These are phyloP conservation scores for Triplophysa bombifrons DNA, from an alignment of 2,797 vertebrate genomes.

Conservation along the genomic window DNA sequence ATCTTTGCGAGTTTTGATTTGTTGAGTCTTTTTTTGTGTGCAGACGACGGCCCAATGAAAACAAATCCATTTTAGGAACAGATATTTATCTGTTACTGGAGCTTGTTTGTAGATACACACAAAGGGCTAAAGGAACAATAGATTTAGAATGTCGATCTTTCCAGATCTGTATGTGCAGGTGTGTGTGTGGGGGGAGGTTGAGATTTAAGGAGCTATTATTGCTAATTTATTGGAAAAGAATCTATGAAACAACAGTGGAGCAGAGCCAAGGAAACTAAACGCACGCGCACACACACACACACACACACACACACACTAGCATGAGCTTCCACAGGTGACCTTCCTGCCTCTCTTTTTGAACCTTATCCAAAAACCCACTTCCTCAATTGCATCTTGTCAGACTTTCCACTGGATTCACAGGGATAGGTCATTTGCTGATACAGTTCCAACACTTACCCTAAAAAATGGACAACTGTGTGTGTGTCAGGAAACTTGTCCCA, in stretches of 20 bases:
- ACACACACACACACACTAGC: background rate
- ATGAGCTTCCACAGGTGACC: slow-evolving; percentile 39
- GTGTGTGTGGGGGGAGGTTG: too few relatives aligned
- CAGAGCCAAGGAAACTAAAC: slow-evolving; percentile 52
- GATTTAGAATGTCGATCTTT: too few relatives aligned
- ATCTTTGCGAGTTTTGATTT: too few relatives aligned
- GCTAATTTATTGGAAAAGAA: slow-evolving; percentile 41
- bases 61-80: too few relatives aligned
- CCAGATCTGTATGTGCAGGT: too few relatives aligned
- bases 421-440: background rate
- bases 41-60: too few relatives aligned
- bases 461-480: slow-evolving; percentile 23
- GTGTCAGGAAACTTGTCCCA: slow-evolving; percentile 22
- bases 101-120: too few relatives aligned
- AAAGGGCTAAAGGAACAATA: too few relatives aligned
- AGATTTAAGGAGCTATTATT: slow-evolving; percentile 41
- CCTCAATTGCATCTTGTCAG: slow-evolving; percentile 30
- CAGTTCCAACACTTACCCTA: background rate
- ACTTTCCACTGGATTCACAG: slow-evolving; percentile 49
- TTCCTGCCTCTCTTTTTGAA: slow-evolving; percentile 28
- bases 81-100: too few relatives aligned
- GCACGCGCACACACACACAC: background rate
- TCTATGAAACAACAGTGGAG: slow-evolving; percentile 55
- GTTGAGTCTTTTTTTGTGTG: too few relatives aligned
- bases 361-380: slow-evolving; percentile 31